Conservation (phyloP, 2,888 invertebrate genomes). For the Pseudoips prasinana region DNA sequence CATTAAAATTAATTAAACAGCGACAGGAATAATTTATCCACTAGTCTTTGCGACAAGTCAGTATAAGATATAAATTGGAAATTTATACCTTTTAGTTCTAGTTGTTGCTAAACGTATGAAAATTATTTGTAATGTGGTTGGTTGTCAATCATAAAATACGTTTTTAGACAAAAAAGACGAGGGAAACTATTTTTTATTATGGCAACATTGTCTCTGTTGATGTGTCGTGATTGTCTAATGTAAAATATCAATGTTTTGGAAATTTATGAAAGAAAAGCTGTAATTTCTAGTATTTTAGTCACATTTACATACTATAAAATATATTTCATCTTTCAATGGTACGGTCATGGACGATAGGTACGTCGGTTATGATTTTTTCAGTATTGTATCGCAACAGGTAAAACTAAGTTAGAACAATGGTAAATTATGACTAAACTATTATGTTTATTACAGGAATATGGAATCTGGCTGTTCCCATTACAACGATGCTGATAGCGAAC, state of each 20-base stretch:
- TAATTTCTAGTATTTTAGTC: constrained; percentile 50
- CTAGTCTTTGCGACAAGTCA: too few species aligned
- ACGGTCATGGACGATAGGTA: constrained; percentile 72
- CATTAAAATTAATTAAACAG: too few species aligned
- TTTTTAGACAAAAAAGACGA: constrained; percentile 13
- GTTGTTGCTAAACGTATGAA: too few species aligned
- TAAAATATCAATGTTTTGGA: constrained; percentile 76
- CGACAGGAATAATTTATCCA: too few species aligned
- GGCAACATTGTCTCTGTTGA: constrained; percentile 73
- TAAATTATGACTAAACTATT: constrained; percentile 62
- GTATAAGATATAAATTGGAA: too few species aligned
- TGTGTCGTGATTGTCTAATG: constrained; percentile 78
- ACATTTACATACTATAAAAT: constrained; percentile 54
- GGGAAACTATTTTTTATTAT: constrained; percentile 40
- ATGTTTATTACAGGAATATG: constrained; percentile 69
- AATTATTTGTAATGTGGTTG: too few species aligned
- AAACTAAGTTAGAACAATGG: constrained; percentile 67
- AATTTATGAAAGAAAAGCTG: constrained; percentile 73
- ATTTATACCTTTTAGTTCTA: too few species aligned
- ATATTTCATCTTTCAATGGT: constrained; percentile 58
- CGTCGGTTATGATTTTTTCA: constrained; percentile 46
- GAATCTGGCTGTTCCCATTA: constrained; percentile 70
- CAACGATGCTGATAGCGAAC: constrained; percentile 67
- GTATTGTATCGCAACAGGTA: constrained; percentile 65
- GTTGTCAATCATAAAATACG: too few species aligned